Base-by-base conservation (phyloP, 1,140 invertebrate species). In the Caenorhabditis briggsae region DNA sequence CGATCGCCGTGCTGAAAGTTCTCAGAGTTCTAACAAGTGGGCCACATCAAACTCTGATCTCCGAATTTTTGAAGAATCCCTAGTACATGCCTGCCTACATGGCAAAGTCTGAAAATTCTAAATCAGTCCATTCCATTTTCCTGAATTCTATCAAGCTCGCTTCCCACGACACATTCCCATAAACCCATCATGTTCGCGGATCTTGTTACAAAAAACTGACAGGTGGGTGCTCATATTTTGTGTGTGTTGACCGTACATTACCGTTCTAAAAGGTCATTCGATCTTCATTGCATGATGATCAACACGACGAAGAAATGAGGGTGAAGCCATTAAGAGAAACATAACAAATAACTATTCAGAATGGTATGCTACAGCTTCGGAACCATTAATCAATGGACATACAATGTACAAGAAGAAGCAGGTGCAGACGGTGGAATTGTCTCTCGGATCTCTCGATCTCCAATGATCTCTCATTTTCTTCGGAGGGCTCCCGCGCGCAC, bases 261-360 rank as follows among this genome's bases (percentile, higher is more conserved):
- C 70, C 18, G 70, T 78, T 70, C 46, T n/a, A 12, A 50, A 78
- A 78, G 14, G 70, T 50, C 70, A 78, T 78, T 78, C n/a, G 70
- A 78, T 78, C 16, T 78, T 50, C 46, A 78, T 78, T 78, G 70
- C 70, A 78, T 78, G 70, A 78, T 78, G 70, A 78, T 78, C 70
- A 78, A 78, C 70, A 78, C 70, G 70, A 46, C 33, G 33, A 23
- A 33, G 5, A 9, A 65, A 78, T 20, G 41, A 23, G 23, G 70
- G 70, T 53, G 70, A 78, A 78, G 70, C 70, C 70, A 78, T 78
- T 78, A 78, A 78, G 70, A 46, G 70, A 78, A 78, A 78, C 70
- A 78, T 78, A 78, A 78, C 70, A 78, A 78, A 78, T 78, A 78
- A 78, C 70, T 78, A 78, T 53, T 78, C 70, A 23, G 70, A 78